Base-by-base conservation (phyloP, 2,113 vertebrate species). In the Ranitomeya imitator region DNA sequence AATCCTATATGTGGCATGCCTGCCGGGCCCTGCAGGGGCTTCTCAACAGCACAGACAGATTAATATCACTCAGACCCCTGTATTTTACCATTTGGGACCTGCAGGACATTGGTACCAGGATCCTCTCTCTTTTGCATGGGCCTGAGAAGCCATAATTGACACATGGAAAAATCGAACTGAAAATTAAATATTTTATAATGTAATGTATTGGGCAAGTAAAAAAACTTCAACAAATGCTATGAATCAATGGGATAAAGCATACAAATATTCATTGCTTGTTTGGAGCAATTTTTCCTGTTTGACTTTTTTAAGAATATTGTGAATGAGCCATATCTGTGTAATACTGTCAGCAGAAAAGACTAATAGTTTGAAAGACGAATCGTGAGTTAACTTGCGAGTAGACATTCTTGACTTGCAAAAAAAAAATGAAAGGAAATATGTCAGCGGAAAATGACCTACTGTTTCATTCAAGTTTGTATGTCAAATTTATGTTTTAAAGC, bases 1-100 rank as follows among this genome's bases (percentile, higher is more conserved):
- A 91, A 91, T 88, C 60, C 90, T 90, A 79, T 10, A 63, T 84
- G 80, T 57, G 65, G 87, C 85, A 89, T 90, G 89, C 86, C 85
- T 89, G 87, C 13, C 26, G 76, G 74, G 88, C 89, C 92, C 90
- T 90, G 60, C 78, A 88, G 90, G 90, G 79, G 85, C 73, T 94
- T 92, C 87, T 87, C 81, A 21, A 85, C 83, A 84, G 90, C 87
- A 65, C 80, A 26, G 76, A 59, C 79, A 52, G 79, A 88, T 83
- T 77, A 23, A 77, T 78, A 83, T 88, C 80, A 88, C 16, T 77
- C 59, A 88, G 31, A 88, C 57, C 81, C 71, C 71, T 83, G 85
- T 18, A 52, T 21, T 77, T 52, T 52, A 45, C 79, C 79, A 60
- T 81, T 18, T n/a, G 87, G 67, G 52, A 54, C 10, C 69, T 61